Evolutionary conservation across 2,113 vertebrate species (phyloP).

Genomic region (Orientallactaga bullata): DNA sequence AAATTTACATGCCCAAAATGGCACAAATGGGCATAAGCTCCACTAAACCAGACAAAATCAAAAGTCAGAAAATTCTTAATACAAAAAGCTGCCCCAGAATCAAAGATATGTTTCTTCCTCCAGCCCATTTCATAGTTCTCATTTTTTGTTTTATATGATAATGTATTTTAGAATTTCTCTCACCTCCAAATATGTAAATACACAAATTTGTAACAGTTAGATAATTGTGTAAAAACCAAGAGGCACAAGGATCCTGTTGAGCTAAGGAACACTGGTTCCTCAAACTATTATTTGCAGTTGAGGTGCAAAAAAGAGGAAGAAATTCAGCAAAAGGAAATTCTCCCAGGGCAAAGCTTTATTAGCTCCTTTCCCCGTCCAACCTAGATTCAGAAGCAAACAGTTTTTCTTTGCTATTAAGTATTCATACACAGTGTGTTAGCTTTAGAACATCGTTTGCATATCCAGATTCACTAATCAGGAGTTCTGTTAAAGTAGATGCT

Average conservation of each 20-base stretch:
- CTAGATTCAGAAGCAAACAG: background rate
- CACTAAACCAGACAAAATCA: constrained; percentile 33
- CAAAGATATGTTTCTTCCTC: background rate
- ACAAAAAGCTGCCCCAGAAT: background rate
- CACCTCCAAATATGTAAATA: background rate
- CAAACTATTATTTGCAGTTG: background rate
- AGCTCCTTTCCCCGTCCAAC: background rate
- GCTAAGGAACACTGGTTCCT: background rate
- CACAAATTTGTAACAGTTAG: background rate
- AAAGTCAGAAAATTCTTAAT: constrained; percentile 10
- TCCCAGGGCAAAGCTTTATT: background rate
- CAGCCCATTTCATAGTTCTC: background rate
- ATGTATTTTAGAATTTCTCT: constrained; percentile 15
- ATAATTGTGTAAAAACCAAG: constrained; percentile 34
- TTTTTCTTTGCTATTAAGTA: constrained; percentile 43
- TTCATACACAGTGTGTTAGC: background rate
- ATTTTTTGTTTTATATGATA: constrained; percentile 7
- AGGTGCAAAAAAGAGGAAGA: constrained; percentile 6
- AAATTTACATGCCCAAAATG: constrained; percentile 27
- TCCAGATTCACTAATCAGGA: constrained; percentile 42
- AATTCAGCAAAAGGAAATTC: constrained; percentile 35
- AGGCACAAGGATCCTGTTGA: background rate
- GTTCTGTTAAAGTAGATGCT: constrained; percentile 17
- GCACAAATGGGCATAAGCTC: background rate
- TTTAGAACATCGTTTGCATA: constrained; percentile 43